Conservation (phyloP, 2,797 vertebrate genomes). For the Hapalemur alaotrensis region DNA sequence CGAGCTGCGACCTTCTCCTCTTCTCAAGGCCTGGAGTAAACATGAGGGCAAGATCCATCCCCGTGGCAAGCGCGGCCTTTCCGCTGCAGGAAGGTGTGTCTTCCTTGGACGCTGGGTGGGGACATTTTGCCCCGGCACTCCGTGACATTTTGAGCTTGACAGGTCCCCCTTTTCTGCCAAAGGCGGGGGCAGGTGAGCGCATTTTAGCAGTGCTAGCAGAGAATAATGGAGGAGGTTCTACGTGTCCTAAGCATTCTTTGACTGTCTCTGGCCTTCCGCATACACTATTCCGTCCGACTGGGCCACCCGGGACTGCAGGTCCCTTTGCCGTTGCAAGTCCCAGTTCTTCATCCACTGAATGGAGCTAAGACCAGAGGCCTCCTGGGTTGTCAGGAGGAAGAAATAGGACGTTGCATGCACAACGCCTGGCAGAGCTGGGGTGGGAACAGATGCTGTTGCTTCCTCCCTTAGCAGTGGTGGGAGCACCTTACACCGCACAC, state of each 20-base stretch:
- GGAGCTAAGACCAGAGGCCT: accelerated
- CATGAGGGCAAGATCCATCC: too few relatives aligned
- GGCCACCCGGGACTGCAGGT: accelerated
- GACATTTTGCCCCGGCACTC: neutral
- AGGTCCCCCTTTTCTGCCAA: neutral
- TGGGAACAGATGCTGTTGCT: neutral
- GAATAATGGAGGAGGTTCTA: neutral
- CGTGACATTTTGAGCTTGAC: neutral
- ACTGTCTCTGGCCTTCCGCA: neutral
- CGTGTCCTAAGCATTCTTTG: neutral
- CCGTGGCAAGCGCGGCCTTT: neutral
- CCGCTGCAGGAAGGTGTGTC: too few relatives aligned
- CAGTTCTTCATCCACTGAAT: neutral
- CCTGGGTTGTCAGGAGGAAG: accelerated
- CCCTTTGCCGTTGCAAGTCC: neutral
- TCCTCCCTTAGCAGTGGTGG: neutral
- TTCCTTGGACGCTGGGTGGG: neutral
- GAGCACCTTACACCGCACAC: accelerated
- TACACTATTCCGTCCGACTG: accelerated
- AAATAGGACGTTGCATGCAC: accelerated
- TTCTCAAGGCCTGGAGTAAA: neutral
- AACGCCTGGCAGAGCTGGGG: accelerated
- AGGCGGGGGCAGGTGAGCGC: neutral
- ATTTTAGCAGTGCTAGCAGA: neutral
- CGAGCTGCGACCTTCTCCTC: neutral